Evolutionary conservation across 2,797 vertebrate species (phyloP).

Genomic region (Coluber constrictor): DNA sequence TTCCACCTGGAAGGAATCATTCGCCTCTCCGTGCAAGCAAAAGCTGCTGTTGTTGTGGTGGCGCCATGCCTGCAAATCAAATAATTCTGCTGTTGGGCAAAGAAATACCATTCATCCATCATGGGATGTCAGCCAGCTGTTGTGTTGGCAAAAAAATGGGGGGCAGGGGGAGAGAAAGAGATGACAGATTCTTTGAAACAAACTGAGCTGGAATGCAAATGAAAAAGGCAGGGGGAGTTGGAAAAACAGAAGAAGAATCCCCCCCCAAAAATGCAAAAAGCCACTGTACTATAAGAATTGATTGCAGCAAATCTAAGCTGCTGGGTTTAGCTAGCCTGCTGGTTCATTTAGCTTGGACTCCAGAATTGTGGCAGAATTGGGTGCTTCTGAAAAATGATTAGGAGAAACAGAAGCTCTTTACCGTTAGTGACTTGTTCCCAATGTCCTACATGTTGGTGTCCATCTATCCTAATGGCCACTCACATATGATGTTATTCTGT

Average conservation of each 20-base stretch:
- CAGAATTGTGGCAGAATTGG: background rate
- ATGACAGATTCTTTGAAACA: background rate
- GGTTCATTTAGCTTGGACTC: background rate
- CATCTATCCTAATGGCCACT: background rate
- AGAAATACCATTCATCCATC: constrained; percentile 4
- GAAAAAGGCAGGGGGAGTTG: background rate
- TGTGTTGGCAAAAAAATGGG: constrained; percentile 5
- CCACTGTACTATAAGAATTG: background rate
- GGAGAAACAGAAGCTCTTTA: background rate
- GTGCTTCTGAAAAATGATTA: constrained; percentile 1
- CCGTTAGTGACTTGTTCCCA: background rate
- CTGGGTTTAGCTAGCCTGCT: background rate
- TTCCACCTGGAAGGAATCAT: background rate
- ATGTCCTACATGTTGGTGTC: background rate
- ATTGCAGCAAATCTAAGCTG: background rate
- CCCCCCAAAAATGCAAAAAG: background rate
- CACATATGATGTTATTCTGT: background rate
- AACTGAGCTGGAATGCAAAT: background rate
- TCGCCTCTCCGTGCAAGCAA: background rate
- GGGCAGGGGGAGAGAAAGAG: background rate
- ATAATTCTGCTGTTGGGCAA: background rate
- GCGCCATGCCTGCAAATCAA: background rate
- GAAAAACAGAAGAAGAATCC: background rate
- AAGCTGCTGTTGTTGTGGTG: background rate
- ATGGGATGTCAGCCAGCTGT: constrained; percentile 9